Conservation (phyloP, 2,888 invertebrate species). For the Zaprionus bogoriensis region DNA sequence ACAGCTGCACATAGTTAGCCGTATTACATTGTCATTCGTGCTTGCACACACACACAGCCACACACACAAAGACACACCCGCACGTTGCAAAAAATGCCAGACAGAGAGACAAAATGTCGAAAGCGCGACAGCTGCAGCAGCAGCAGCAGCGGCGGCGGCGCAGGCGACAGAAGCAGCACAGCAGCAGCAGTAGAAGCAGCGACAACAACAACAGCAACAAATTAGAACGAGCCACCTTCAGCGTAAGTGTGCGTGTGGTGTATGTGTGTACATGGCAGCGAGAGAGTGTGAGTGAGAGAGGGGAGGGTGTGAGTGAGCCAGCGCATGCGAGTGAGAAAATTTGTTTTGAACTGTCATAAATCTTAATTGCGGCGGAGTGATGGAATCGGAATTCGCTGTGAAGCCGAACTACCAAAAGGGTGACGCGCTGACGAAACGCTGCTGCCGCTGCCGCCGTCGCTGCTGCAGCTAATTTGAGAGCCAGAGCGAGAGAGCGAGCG, state of each 20-base stretch:
- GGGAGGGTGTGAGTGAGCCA: constrained; percentile 62
- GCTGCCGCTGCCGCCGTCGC: neutral
- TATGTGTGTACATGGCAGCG: no score
- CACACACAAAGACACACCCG: constrained; percentile 33
- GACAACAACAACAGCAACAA: constrained; percentile 54
- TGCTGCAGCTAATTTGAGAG: constrained; percentile 51
- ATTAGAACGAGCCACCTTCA: constrained; percentile 60
- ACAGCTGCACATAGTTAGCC: constrained; percentile 32
- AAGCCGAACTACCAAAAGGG: constrained; percentile 49
- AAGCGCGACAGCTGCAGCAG: constrained; percentile 66
- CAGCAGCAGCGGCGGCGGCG: constrained; percentile 32
- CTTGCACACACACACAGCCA: constrained; percentile 11
- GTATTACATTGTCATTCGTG: constrained; percentile 44
- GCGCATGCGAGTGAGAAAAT: constrained; percentile 72
- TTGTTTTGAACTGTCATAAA: constrained; percentile 82
- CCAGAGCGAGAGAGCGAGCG: constrained; percentile 19
- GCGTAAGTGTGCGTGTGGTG: constrained; percentile 23
- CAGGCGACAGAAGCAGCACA: constrained; percentile 30
- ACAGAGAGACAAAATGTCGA: constrained; percentile 69
- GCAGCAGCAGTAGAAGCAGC: no score
- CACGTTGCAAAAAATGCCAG: constrained; percentile 58
- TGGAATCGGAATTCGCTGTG: constrained; percentile 65
- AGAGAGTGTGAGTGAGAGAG: constrained; percentile 18
- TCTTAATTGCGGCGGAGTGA: constrained; percentile 79
- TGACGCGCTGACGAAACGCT: constrained; percentile 60